These are phyloP conservation scores for Lagodon rhomboides DNA, from an alignment of 2,797 vertebrate species.

Conservation along the genomic window DNA sequence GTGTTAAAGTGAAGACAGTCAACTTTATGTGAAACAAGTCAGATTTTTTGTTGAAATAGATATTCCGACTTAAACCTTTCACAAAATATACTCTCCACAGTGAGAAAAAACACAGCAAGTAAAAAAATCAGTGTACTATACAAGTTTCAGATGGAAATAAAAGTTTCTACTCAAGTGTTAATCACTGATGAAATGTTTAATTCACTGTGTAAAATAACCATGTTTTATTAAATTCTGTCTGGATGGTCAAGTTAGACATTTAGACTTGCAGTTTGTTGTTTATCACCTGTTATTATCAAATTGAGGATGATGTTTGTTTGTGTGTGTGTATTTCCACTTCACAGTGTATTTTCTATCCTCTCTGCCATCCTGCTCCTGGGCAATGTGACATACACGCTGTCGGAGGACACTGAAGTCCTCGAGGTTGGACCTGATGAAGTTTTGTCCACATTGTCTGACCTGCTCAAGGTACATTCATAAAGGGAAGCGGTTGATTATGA, in stretches of 20 bases:
- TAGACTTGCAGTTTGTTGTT: background rate
- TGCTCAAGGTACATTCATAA: conserved; percentile 88
- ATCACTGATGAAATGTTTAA: background rate
- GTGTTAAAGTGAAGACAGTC: background rate
- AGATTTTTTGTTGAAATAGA: background rate
- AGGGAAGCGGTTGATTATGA: background rate
- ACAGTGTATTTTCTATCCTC: conserved; percentile 93
- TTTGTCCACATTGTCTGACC: conserved; percentile 90
- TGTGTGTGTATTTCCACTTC: conserved; percentile 21
- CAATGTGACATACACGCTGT: conserved; percentile 89
- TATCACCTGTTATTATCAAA: background rate
- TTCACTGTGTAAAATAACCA: background rate
- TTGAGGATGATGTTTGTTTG: conserved; percentile 10
- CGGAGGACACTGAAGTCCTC: conserved; percentile 87
- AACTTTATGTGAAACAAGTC: background rate
- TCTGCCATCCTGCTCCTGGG: conserved; percentile 96
- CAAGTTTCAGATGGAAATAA: no score
- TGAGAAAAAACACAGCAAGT: no score
- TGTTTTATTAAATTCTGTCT: background rate
- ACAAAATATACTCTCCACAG: background rate
- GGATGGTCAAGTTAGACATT: background rate
- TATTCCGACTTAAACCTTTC: background rate
- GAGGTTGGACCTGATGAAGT: conserved; percentile 91
- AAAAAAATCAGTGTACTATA: no score
- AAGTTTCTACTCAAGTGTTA: no score